A percentile compares a stretch with the other conserved stretches of the same genome.
Conservation (phyloP, 2,888 invertebrate species). For the Trachelus troglodyta region DNA sequence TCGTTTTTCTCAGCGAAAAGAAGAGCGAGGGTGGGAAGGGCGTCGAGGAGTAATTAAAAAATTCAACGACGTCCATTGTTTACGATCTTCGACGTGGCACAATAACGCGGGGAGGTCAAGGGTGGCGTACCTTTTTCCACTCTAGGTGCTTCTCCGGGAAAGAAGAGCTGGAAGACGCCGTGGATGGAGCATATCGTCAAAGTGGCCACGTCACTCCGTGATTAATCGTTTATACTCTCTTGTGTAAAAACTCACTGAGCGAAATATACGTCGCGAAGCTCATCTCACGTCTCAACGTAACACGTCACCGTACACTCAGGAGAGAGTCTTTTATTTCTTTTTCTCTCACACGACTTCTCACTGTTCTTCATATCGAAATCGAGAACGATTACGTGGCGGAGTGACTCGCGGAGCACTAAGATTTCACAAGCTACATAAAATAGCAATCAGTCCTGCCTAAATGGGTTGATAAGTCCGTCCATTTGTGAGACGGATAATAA, state of each 20-base stretch:
- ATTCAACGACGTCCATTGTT: conserved; percentile 2
- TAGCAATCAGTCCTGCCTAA: conserved; percentile 28
- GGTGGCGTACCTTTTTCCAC: background rate
- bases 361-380: background rate
- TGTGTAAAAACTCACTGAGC: conserved; percentile 22
- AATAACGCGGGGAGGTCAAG: background rate
- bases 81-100: conserved; percentile 1
- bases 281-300: background rate
- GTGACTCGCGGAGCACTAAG: conserved; percentile 17
- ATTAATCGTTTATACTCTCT: conserved; percentile 26
- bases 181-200: conserved; percentile 4
- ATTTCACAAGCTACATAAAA: conserved; percentile 25
- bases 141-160: background rate
- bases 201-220: conserved; percentile 31
- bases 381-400: background rate
- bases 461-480: conserved; percentile 32
- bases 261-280: conserved; percentile 7
- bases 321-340: background rate
- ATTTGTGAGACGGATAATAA: conserved; percentile 14
- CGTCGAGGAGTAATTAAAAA: conserved; percentile 16
- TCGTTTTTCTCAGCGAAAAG: conserved; percentile 6
- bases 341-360: background rate
- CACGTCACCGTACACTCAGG: background rate
- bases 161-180: background rate
- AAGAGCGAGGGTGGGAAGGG: background rate